Percentiles rank a stretch among this genome's conserved stretches.
Evolutionary conservation across 2,797 vertebrate genomes (phyloP).

Genomic region (Sebastes paucispinis): DNA sequence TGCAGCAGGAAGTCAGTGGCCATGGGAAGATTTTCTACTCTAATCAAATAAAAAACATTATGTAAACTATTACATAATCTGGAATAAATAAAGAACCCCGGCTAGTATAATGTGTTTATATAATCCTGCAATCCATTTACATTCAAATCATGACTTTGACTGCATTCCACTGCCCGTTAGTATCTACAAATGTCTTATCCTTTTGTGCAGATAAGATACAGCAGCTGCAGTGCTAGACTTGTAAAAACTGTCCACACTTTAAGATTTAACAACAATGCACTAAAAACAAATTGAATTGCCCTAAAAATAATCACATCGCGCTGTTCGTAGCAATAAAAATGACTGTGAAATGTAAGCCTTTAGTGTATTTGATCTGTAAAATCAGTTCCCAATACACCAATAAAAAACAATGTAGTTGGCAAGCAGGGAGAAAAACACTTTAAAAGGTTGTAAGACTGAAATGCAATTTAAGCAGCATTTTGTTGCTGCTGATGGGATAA

Average conservation of each 20-base stretch:
- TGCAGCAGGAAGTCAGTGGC: slow-evolving; percentile 13
- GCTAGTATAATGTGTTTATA: slow-evolving; percentile 45
- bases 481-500: background rate
- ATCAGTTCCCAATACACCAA: background rate
- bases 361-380: background rate
- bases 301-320: background rate
- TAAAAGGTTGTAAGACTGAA: background rate
- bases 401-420: background rate
- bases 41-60: slow-evolving; percentile 44
- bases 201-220: slow-evolving; percentile 4
- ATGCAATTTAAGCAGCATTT: background rate
- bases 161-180: background rate
- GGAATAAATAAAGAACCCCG: slow-evolving; percentile 32
- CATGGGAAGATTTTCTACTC: slow-evolving; percentile 31
- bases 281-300: background rate
- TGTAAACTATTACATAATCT: slow-evolving; percentile 55
- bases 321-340: background rate
- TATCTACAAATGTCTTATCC: slow-evolving; percentile 5
- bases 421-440: background rate
- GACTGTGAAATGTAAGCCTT: background rate
- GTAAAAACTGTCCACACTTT: background rate
- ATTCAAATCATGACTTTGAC: slow-evolving; percentile 15
- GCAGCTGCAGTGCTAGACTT: background rate
- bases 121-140: slow-evolving; percentile 43
- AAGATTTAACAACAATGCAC: background rate